These are phyloP conservation scores for Coenonympha arcania DNA, from an alignment of 2,888 invertebrate genomes.

Conservation along the genomic window DNA sequence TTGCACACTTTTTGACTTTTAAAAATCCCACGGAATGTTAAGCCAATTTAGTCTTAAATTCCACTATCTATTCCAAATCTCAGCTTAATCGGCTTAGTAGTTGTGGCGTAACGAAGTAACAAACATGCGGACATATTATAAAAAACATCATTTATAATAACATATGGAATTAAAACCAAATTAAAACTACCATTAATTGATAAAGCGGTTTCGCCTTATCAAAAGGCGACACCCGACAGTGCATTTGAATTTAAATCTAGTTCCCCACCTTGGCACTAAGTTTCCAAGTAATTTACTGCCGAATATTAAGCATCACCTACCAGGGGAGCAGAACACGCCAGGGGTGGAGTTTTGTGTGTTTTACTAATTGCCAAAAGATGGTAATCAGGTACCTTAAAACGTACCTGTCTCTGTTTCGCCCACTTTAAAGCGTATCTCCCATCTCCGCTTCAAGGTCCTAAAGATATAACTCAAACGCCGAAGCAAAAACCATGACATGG, in stretches of 20 bases:
- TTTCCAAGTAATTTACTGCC: slow-evolving; percentile 71
- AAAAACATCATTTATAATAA: no score
- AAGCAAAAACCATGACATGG: slow-evolving; percentile 76
- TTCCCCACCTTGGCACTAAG: slow-evolving; percentile 63
- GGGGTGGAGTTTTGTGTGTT: slow-evolving; percentile 77
- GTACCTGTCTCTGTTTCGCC: slow-evolving; percentile 39
- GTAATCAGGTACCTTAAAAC: slow-evolving; percentile 58
- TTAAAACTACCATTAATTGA: no score
- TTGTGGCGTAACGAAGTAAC: no score
- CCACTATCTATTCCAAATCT: no score
- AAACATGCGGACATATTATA: no score
- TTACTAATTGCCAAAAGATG: slow-evolving; percentile 78
- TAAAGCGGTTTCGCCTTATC: no score
- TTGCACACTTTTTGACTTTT: no score
- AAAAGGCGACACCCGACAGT: slow-evolving; percentile 38
- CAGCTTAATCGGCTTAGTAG: no score
- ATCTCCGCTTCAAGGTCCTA: slow-evolving; percentile 44
- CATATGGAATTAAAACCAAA: no score
- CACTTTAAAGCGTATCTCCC: slow-evolving; percentile 27
- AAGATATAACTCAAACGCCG: slow-evolving; percentile 68
- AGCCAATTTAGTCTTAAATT: no score
- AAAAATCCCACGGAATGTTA: no score
- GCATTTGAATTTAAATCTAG: slow-evolving; percentile 59
- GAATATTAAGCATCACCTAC: slow-evolving; percentile 73
- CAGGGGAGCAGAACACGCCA: slow-evolving; percentile 70